Evolutionary conservation across 2,797 vertebrate species (phyloP).

Genomic region (Aphelocoma californica): DNA sequence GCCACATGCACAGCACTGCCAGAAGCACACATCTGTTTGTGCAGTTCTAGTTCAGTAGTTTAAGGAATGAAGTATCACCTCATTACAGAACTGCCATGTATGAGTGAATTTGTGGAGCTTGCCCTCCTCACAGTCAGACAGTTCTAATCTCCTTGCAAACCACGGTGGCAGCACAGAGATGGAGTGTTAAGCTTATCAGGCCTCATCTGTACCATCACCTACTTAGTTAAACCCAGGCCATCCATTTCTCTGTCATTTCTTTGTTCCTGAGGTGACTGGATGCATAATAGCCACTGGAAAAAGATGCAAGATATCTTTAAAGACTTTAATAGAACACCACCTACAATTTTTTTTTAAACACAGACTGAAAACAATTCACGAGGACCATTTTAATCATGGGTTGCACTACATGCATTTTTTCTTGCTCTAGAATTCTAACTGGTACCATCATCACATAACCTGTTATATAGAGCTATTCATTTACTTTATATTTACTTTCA

Average conservation of each 20-base stretch:
- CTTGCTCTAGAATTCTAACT: background rate
- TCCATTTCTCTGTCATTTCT: constrained; percentile 72
- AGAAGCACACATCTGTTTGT: constrained; percentile 64
- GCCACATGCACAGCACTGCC: background rate
- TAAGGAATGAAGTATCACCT: constrained; percentile 76
- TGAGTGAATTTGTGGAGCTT: constrained; percentile 68
- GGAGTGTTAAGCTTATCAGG: constrained; percentile 53
- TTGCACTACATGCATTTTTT: background rate
- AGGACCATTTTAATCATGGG: background rate
- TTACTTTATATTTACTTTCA: background rate
- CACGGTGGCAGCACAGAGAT: constrained; percentile 33
- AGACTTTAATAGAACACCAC: background rate
- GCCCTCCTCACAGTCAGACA: constrained; percentile 60
- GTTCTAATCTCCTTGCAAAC: constrained; percentile 48
- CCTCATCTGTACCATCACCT: constrained; percentile 58
- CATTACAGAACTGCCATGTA: constrained; percentile 73
- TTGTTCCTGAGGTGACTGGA: constrained; percentile 62
- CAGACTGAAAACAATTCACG: background rate
- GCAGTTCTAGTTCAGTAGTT: constrained; percentile 71
- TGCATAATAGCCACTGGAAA: constrained; percentile 30
- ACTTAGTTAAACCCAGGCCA: constrained; percentile 69
- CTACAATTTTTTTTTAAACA: background rate
- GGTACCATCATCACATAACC: background rate
- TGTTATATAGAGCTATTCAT: background rate
- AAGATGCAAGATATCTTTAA: constrained; percentile 47